A percentile compares a stretch with the other conserved stretches of the same genome.
phyloP scores from a whole-genome alignment of 2,113 vertebrate genomes.

The Nerophis ophidion region DNA sequence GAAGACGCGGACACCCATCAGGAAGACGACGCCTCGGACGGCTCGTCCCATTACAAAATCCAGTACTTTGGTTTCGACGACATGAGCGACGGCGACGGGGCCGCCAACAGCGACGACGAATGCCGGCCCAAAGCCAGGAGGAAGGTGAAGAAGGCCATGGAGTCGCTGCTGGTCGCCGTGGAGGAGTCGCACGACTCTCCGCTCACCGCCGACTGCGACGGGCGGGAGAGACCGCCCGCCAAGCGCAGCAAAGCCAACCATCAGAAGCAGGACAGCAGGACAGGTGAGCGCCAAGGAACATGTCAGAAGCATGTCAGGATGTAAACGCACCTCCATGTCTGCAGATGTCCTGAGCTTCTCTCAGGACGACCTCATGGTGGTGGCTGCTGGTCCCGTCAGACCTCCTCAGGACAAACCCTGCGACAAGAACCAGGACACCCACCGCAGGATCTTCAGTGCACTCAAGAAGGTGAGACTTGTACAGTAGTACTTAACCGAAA shows the following conservation, averaged over 20 bases:
- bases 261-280: slow-evolving; percentile 17
- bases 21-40: slow-evolving; percentile 67
- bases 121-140: slow-evolving; percentile 36
- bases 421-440: slow-evolving; percentile 87
- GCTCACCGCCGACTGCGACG: slow-evolving; percentile 5
- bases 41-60: slow-evolving; percentile 90
- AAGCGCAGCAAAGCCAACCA: slow-evolving; percentile 40
- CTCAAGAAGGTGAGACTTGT: slow-evolving; percentile 84
- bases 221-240: neutral
- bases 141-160: slow-evolving; percentile 67
- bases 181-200: slow-evolving; percentile 42
- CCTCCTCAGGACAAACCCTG: slow-evolving; percentile 70
- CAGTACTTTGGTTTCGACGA: slow-evolving; percentile 98
- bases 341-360: slow-evolving; percentile 76
- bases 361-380: slow-evolving; percentile 74
- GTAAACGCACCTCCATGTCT: neutral
- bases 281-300: slow-evolving; percentile 29
- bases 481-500: too few species aligned
- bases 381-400: slow-evolving; percentile 79
- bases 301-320: neutral
- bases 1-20: slow-evolving; percentile 78
- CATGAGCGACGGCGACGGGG: slow-evolving; percentile 87
- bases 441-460: slow-evolving; percentile 95
- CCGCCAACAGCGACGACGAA: slow-evolving; percentile 59
- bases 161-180: slow-evolving; percentile 41